Percentiles rank a stretch among this genome's conserved stretches.
These are phyloP conservation scores for Drosophila paulistorum DNA, from an alignment of 1,140 invertebrate species.

Conservation along the genomic window DNA sequence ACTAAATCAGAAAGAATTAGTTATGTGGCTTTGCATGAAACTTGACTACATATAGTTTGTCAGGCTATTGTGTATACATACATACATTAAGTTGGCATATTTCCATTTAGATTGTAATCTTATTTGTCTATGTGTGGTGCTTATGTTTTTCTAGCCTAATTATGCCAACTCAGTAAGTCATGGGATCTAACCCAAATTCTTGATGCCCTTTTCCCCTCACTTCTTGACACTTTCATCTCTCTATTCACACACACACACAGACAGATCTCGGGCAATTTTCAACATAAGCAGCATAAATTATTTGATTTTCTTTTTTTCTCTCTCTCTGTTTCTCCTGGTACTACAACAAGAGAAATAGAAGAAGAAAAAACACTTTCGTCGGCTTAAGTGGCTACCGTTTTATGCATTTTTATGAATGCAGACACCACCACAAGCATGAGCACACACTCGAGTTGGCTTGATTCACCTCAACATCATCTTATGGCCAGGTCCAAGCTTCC, in stretches of 20 bases:
- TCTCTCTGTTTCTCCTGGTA: neutral
- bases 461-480: constrained; percentile 13
- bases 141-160: neutral
- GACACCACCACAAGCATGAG: neutral
- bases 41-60: neutral
- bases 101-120: neutral
- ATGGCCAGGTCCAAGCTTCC: neutral
- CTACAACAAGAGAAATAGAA: too few relatives aligned
- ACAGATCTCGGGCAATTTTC: constrained; percentile 1
- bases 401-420: constrained; percentile 39
- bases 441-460: neutral
- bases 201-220: neutral
- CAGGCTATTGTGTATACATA: neutral
- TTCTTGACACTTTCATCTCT: constrained; percentile 34
- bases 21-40: too few relatives aligned
- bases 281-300: constrained; percentile 33
- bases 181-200: constrained; percentile 9
- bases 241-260: too few relatives aligned
- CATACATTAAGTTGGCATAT: neutral
- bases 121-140: neutral
- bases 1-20: too few relatives aligned
- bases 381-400: constrained; percentile 46
- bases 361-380: constrained; percentile 38
- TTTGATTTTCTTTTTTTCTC: constrained; percentile 29
- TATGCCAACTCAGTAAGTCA: constrained; percentile 4